Evolutionary conservation across 2,888 invertebrate species (phyloP).

Genomic region (Melanostoma mellinum): DNA sequence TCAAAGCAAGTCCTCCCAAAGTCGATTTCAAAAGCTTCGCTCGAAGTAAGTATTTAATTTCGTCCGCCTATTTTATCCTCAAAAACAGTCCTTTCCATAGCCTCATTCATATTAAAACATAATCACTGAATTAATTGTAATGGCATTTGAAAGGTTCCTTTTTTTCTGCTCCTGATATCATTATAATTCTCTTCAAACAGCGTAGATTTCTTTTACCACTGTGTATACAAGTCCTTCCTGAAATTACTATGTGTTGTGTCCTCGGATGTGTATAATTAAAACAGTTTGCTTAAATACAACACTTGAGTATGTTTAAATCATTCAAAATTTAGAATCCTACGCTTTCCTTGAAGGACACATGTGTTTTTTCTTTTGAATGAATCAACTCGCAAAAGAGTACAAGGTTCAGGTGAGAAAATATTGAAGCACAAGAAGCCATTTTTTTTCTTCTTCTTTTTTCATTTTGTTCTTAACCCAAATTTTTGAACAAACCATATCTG

Average conservation of each 20-base stretch:
- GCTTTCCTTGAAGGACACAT: slow-evolving; percentile 15
- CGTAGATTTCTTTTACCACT: not conserved
- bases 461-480: slow-evolving; percentile 13
- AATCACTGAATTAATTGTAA: slow-evolving; percentile 70
- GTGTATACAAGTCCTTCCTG: slow-evolving; percentile 1
- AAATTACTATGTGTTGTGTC: not conserved
- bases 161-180: slow-evolving; percentile 15
- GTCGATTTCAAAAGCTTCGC: not conserved
- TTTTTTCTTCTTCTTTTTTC: too few species aligned
- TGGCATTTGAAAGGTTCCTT: slow-evolving; percentile 57
- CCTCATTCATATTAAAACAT: slow-evolving; percentile 39
- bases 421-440: not conserved
- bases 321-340: slow-evolving; percentile 37
- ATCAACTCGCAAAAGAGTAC: slow-evolving; percentile 13
- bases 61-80: slow-evolving; percentile 30
- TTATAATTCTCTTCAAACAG: slow-evolving; percentile 5
- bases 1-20: too few species aligned
- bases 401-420: slow-evolving; percentile 6
- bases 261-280: slow-evolving; percentile 36
- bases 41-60: slow-evolving; percentile 64
- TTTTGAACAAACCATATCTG: not conserved
- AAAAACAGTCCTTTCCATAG: slow-evolving; percentile 19
- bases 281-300: not conserved
- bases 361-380: slow-evolving; percentile 9
- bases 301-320: slow-evolving; percentile 57